Conservation (phyloP, 2,797 vertebrate genomes). For the Lophotriccus pileatus region DNA sequence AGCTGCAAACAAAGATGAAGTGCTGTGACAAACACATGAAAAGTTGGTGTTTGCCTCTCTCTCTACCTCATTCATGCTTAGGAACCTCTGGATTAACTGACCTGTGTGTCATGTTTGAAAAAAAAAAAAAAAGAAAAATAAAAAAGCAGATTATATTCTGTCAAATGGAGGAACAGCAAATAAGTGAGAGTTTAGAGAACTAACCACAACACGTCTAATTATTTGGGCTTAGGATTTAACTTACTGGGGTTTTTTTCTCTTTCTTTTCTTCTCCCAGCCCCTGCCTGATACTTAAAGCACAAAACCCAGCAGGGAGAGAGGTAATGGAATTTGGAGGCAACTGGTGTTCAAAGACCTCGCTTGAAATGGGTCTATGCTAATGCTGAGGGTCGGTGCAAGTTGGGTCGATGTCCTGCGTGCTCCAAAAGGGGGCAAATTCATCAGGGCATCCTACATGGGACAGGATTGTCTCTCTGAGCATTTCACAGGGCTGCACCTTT, state of each 20-base stretch:
- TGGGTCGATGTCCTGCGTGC: background rate
- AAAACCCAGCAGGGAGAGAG: slow-evolving; percentile 62
- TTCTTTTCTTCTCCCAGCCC: slow-evolving; percentile 41
- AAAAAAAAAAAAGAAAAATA: background rate
- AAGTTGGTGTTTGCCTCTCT: slow-evolving; percentile 19
- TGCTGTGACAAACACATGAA: background rate
- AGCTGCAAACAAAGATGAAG: slow-evolving; percentile 40
- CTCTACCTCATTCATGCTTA: background rate
- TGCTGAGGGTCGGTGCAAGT: background rate
- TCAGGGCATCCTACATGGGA: background rate
- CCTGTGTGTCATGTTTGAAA: background rate
- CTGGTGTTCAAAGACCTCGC: slow-evolving; percentile 37
- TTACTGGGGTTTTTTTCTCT: background rate
- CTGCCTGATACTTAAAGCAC: slow-evolving; percentile 46
- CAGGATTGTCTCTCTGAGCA: background rate
- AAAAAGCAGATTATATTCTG: slow-evolving; percentile 22
- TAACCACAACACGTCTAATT: slow-evolving; percentile 36
- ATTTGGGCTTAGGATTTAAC: slow-evolving; percentile 49
- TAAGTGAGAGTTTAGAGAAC: slow-evolving; percentile 37
- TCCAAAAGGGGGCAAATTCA: background rate
- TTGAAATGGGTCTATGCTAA: slow-evolving; percentile 57
- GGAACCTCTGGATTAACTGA: background rate
- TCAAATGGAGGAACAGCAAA: background rate
- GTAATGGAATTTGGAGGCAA: slow-evolving; percentile 62
- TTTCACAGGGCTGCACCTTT: background rate